Conservation (phyloP, 2,113 vertebrate species). For the Barnardius zonarius region DNA sequence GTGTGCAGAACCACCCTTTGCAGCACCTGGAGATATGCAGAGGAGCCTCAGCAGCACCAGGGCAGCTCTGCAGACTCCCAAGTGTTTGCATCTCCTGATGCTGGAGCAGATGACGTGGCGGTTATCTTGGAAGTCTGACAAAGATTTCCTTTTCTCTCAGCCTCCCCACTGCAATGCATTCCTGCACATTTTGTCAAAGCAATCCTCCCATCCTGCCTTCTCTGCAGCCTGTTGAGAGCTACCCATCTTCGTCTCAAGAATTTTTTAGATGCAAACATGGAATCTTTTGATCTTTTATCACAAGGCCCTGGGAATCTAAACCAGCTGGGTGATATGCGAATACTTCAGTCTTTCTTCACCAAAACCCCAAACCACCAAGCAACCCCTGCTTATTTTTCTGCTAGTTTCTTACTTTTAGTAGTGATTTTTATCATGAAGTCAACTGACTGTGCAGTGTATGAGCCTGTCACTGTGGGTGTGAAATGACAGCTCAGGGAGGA, state of each 20-base stretch:
- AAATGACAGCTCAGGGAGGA: slow-evolving; percentile 31
- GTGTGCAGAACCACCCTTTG: fast-evolving
- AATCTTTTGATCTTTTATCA: neutral
- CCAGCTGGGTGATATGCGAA: neutral
- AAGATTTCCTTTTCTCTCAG: neutral
- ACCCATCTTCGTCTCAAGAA: neutral
- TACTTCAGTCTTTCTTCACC: neutral
- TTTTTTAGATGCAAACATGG: neutral
- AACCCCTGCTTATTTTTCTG: neutral
- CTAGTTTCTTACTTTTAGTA: neutral
- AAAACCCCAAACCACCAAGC: neutral
- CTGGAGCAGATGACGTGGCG: slow-evolving; percentile 22
- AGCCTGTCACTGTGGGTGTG: slow-evolving; percentile 26
- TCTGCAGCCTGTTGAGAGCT: neutral
- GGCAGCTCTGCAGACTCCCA: neutral
- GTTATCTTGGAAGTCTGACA: slow-evolving; percentile 41
- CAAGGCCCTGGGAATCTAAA: neutral
- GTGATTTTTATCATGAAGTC: neutral
- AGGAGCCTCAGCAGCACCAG: neutral
- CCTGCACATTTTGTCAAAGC: neutral
- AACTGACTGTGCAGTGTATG: neutral
- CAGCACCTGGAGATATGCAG: neutral
- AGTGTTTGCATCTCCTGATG: neutral
- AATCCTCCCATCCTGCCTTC: neutral
- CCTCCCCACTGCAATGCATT: neutral